Percentiles rank a stretch among this genome's conserved stretches.
Conservation (phyloP, 2,888 invertebrate genomes). For the Listrodromus nycthemerus region DNA sequence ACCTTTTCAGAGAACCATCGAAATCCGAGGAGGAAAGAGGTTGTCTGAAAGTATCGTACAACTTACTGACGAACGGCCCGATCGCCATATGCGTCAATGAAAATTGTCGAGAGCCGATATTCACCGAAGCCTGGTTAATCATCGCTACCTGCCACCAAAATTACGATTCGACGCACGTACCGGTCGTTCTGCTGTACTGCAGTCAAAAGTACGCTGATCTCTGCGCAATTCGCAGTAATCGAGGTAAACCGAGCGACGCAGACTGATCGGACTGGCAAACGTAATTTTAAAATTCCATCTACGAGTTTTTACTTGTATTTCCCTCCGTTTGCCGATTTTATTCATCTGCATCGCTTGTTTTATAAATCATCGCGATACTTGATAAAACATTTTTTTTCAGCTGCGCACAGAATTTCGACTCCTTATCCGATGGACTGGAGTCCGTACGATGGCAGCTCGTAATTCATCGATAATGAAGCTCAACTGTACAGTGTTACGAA, state of each 20-base stretch:
- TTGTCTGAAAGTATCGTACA: slow-evolving; percentile 70
- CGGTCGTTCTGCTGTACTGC: slow-evolving; percentile 77
- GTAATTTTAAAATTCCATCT: neutral
- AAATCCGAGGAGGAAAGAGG: neutral
- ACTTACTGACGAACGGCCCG: slow-evolving; percentile 79
- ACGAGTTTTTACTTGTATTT: neutral
- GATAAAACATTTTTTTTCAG: slow-evolving; percentile 51
- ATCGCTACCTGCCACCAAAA: slow-evolving; percentile 71
- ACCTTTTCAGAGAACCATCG: slow-evolving; percentile 19
- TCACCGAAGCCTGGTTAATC: slow-evolving; percentile 81
- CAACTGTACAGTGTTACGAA: slow-evolving; percentile 16
- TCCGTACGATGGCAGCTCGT: slow-evolving; percentile 72
- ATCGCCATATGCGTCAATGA: slow-evolving; percentile 76
- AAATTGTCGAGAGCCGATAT: slow-evolving; percentile 78
- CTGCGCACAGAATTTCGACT: slow-evolving; percentile 75
- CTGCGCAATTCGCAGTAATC: neutral
- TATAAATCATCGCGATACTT: neutral
- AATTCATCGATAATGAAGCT: slow-evolving; percentile 63
- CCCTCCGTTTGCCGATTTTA: neutral
- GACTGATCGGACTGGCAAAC: neutral
- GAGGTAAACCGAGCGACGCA: neutral
- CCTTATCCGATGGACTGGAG: slow-evolving; percentile 70
- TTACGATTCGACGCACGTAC: slow-evolving; percentile 64
- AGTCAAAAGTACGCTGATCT: slow-evolving; percentile 74
- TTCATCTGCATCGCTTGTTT: slow-evolving; percentile 34